Evolutionary conservation across 2,113 vertebrate genomes (phyloP), one percentile per base, ranked within the genome.

Genomic region (Callorhinus ursinus): DNA sequence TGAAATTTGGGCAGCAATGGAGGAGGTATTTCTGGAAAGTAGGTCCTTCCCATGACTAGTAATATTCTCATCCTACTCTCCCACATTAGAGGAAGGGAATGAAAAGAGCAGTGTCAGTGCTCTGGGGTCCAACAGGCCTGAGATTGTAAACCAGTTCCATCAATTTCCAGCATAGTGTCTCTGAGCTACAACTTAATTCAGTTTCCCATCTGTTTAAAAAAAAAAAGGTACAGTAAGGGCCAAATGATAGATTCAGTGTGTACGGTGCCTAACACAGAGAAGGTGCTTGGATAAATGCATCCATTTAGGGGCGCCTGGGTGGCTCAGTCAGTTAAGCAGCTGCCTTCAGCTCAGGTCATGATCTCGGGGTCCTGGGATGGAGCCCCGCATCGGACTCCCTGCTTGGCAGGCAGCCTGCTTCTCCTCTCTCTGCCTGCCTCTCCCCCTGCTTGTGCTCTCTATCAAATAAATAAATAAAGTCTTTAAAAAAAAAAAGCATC

Each of bases 11-110:
- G 36, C 63, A 65, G 72, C 18, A 31, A 65, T 14, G 61, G 72
- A 90, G 63, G 42, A 72, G 63, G 4, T 55, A 53, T 69, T 96
- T 88, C 11, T 57, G 67, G 83, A 82, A 92, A 87, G 88, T 19
- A 63, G 46, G 49, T 24, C 42, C 76, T 82, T 81, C 55, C 22
- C 31, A 19, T 24, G 24, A 77, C 36, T 18, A 22, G 49, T 3
- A 7, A 39, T 28, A 26, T n/a, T 91, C 57, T 63, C 49, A 53
- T 11, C 84, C 42, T 42, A 11, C 4, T 55, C 22, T 12, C 13
- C 42, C 16, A 15, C 21, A 19, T 79, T 53, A 55, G 33, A 53
- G 49, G 21, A 55, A 19, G 18, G 33, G 53, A 65, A 15, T 26
- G 26, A 21, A 51, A 51, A 18, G 3, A 51, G 24, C 13, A 14